Percentiles rank a stretch among this genome's conserved stretches.
Evolutionary conservation across 2,888 invertebrate genomes (phyloP).

Genomic region (Leptinotarsa rubiginosa): DNA sequence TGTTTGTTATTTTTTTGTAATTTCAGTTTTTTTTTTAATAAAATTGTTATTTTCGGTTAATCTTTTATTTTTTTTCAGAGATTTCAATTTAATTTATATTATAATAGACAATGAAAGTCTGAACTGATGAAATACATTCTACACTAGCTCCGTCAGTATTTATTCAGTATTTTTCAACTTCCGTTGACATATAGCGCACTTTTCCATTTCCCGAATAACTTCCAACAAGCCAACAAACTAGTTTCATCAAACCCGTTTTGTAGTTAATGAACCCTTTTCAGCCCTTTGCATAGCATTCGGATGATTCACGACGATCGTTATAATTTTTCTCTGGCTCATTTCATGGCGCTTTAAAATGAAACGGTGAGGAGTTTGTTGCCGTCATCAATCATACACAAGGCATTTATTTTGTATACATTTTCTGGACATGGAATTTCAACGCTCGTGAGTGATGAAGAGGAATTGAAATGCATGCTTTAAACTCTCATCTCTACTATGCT

Average conservation of each 20-base stretch:
- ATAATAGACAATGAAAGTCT: no score
- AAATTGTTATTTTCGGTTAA: no score
- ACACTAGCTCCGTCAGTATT: no score
- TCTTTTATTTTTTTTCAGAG: no score
- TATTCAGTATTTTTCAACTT: no score
- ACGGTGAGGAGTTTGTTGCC: neutral
- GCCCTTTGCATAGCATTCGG: neutral
- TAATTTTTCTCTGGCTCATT: neutral
- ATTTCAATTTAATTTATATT: no score
- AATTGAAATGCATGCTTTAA: neutral
- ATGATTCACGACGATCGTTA: neutral
- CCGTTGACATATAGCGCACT: no score
- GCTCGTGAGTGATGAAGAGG: neutral
- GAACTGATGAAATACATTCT: no score
- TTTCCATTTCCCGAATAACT: neutral
- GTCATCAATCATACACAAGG: neutral
- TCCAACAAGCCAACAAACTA: neutral
- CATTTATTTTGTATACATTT: slow-evolving; percentile 5
- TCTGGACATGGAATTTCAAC: neutral
- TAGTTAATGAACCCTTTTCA: neutral
- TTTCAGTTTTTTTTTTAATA: no score
- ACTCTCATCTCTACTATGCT: no score
- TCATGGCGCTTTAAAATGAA: neutral
- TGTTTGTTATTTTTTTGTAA: no score
- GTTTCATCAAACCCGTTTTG: neutral